Conservation (phyloP, 2,888 invertebrate species). For the Parnassius mnemosyne region DNA sequence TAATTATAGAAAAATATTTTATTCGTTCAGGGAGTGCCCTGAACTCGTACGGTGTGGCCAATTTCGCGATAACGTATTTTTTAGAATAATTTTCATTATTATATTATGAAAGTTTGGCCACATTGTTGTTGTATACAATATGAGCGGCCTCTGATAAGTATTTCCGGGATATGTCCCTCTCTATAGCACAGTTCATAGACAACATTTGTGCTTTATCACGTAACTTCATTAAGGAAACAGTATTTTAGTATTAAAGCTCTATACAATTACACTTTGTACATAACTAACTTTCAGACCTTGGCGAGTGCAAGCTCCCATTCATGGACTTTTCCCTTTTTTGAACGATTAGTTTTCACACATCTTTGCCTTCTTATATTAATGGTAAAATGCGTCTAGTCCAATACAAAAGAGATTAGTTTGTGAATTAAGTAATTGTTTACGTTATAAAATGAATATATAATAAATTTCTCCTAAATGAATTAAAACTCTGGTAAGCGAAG, state of each 20-base stretch:
- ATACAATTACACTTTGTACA: conserved; percentile 58
- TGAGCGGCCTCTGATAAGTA: conserved; percentile 48
- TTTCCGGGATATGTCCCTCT: conserved; percentile 69
- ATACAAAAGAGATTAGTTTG: conserved; percentile 76
- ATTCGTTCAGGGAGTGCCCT: conserved; percentile 45
- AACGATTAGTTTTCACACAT: conserved; percentile 71
- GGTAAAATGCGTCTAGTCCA: conserved; percentile 77
- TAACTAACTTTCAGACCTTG: conserved; percentile 51
- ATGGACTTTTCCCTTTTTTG: conserved; percentile 42
- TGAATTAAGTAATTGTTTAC: conserved; percentile 58
- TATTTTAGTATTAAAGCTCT: conserved; percentile 71
- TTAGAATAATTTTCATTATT: conserved; percentile 63
- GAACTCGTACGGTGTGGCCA: conserved; percentile 49
- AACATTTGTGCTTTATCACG: conserved; percentile 70
- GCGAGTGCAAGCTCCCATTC: conserved; percentile 42
- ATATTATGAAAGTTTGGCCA: conserved; percentile 45
- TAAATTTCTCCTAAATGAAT: conserved; percentile 44
- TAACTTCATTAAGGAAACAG: conserved; percentile 46
- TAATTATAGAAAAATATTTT: conserved; percentile 72
- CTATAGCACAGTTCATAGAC: conserved; percentile 57
- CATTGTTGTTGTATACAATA: conserved; percentile 40
- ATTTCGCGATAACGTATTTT: conserved; percentile 50
- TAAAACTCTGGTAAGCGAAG: conserved; percentile 52
- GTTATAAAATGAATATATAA: conserved; percentile 41
- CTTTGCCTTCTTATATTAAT: conserved; percentile 78